Base-by-base conservation (phyloP, 1,140 invertebrate genomes). In the Drosophila sproati region DNA sequence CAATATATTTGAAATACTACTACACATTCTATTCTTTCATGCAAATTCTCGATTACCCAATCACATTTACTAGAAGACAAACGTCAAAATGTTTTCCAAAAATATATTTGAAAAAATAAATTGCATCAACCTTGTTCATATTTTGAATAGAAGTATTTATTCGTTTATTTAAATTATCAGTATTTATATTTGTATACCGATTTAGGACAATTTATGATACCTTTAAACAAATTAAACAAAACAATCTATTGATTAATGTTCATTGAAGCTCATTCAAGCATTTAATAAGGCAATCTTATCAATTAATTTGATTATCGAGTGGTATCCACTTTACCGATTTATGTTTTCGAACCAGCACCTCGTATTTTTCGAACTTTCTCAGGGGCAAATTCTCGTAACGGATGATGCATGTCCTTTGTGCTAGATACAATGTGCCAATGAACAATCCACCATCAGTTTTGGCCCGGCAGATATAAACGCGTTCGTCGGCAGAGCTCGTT, bases 381-480 rank as follows among this genome's bases (percentile, higher is more conserved):
- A 78, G 5, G 0, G 73, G 67, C 1, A 52, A 34, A n/a, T 43
- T 50, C 1, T 47, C 68, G 28, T 57, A 66, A 6, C 72, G 62
- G 2, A 85, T 67, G 5, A 74, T 66, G 77, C 82, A 85, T 2
- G 0, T 1, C 10, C 54, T 50, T 2, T 57, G 51, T 2, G 41
- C 4, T 0, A 52, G 48, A 20, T 54, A 62, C 3, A 85, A 48
- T 2, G 81, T 80, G 12, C 82, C 82, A 39, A 85, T 69, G 28
- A 80, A 54, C 37, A 80, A 5, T 0, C 52, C 66, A 0, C 35
- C 51, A 20, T 85, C 70, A 31, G 63, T 73, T 35, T 10, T 55
- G 3, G 62, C 75, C 5, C 78, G 85, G 55, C 82, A 86, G 37
- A 78, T 29, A 32, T 59, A 86, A 3, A 86, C 82, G 0, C 78